Percentiles rank a stretch among this genome's conserved stretches.
Evolutionary conservation across 2,113 vertebrate species (phyloP).

Genomic region (Gallinago media): DNA sequence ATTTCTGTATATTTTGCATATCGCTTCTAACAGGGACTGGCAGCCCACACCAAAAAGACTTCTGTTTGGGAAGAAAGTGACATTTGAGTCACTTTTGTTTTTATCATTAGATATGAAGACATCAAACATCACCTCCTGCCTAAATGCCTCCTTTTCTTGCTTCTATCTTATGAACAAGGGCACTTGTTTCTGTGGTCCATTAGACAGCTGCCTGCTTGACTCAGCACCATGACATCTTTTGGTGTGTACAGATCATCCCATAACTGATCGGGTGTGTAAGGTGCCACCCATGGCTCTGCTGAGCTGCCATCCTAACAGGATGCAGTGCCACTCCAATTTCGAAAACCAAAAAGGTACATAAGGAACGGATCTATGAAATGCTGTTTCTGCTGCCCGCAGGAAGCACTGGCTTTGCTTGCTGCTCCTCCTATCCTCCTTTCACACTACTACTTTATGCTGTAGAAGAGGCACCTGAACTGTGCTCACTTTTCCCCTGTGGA

Average conservation of each 20-base stretch:
- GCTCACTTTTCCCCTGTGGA: not conserved
- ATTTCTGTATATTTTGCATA: conserved; percentile 11
- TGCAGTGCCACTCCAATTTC: too few species aligned
- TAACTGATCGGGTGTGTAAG: not conserved
- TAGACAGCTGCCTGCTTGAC: not conserved
- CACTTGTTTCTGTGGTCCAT: not conserved
- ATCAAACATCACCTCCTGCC: conserved; percentile 21
- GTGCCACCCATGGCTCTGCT: not conserved
- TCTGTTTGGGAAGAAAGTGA: conserved; percentile 56
- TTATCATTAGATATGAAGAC: not conserved
- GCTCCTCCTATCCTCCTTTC: not conserved
- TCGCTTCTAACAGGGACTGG: not conserved
- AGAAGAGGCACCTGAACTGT: not conserved
- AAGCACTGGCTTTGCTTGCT: not conserved
- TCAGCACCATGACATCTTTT: not conserved
- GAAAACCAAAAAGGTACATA: not conserved
- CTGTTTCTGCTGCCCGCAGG: not conserved
- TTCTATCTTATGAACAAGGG: not conserved
- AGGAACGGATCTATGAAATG: not conserved
- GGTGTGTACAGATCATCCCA: rapidly evolving
- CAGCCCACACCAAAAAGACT: conserved; percentile 50
- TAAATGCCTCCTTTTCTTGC: not conserved
- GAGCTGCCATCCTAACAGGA: not conserved
- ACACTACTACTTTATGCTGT: not conserved
- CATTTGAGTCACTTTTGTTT: conserved; percentile 66